phyloP scores from a whole-genome alignment of 2,797 vertebrate genomes.

The Cyclopterus lumpus region DNA sequence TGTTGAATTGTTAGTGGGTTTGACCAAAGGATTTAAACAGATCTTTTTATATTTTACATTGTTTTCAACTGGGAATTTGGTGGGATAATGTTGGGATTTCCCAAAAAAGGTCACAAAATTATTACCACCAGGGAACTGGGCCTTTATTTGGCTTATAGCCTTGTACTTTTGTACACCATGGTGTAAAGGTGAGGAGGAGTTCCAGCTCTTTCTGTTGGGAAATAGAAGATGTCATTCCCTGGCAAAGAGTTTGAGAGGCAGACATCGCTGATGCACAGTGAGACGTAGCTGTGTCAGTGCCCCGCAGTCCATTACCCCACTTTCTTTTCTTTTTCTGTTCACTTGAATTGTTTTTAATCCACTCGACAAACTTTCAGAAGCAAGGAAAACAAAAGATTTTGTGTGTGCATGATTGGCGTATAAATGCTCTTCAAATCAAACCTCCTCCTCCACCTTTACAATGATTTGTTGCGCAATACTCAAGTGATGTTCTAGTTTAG shows the following conservation, averaged over 20 bases:
- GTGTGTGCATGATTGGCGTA: slow-evolving; percentile 2
- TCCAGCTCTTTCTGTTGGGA: not conserved
- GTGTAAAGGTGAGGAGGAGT: not conserved
- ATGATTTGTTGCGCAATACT: not conserved
- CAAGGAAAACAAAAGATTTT: slow-evolving; percentile 13
- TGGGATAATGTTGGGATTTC: not conserved
- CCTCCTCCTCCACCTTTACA: not conserved
- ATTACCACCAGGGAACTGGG: not conserved
- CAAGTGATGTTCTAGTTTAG: not conserved
- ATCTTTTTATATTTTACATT: not conserved
- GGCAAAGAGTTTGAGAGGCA: not conserved
- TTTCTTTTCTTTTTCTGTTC: not conserved
- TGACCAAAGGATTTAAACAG: not conserved
- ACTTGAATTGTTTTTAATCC: slow-evolving; percentile 11
- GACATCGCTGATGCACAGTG: not conserved
- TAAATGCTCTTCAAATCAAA: slow-evolving; percentile 22
- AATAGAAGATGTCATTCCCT: not conserved
- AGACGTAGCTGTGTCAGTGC: not conserved
- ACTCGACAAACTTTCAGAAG: slow-evolving; percentile 3
- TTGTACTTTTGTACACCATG: not conserved
- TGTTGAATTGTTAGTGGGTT: not conserved
- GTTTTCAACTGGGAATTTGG: not conserved
- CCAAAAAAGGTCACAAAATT: not conserved
- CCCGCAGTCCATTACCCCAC: not conserved
- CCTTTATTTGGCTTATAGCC: not conserved